phyloP scores from a whole-genome alignment of 2,113 vertebrate species.

The Lagopus leucura region DNA sequence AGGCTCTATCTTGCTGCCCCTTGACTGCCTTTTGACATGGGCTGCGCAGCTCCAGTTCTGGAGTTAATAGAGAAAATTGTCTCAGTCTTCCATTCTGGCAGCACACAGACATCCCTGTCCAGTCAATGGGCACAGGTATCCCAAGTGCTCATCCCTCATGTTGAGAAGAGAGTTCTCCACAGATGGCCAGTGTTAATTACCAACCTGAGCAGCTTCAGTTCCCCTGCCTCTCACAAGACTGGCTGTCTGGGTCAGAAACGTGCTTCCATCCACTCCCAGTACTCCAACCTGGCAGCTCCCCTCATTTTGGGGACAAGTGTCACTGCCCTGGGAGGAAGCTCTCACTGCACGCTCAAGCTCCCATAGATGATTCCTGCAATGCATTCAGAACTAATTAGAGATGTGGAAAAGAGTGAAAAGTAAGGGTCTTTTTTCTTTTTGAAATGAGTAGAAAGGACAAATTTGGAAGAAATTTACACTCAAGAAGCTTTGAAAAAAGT shows the following conservation, averaged over 20 bases:
- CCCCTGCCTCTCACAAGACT: not conserved
- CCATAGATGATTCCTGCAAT: accelerated
- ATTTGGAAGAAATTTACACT: not conserved
- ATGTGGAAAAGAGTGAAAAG: not conserved
- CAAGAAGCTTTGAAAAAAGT: not conserved
- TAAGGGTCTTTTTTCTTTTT: not conserved
- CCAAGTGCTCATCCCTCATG: accelerated
- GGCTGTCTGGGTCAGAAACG: not conserved
- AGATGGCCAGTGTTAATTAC: not conserved
- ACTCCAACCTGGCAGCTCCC: not conserved
- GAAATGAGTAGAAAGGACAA: not conserved
- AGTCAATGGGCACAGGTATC: accelerated
- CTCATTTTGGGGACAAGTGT: not conserved
- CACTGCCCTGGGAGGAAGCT: accelerated
- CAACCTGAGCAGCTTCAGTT: not conserved
- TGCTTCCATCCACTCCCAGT: not conserved
- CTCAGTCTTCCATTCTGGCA: not conserved
- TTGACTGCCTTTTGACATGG: not conserved
- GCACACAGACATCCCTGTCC: not conserved
- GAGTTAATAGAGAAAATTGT: not conserved
- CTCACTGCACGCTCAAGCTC: not conserved
- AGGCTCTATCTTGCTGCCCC: not conserved
- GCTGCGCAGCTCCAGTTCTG: not conserved
- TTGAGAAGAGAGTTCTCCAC: not conserved
- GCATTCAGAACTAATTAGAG: not conserved